Evolutionary conservation across 2,888 invertebrate species (phyloP), one percentile per base, ranked within the genome.

Genomic region (Caenorhabditis sp.): DNA sequence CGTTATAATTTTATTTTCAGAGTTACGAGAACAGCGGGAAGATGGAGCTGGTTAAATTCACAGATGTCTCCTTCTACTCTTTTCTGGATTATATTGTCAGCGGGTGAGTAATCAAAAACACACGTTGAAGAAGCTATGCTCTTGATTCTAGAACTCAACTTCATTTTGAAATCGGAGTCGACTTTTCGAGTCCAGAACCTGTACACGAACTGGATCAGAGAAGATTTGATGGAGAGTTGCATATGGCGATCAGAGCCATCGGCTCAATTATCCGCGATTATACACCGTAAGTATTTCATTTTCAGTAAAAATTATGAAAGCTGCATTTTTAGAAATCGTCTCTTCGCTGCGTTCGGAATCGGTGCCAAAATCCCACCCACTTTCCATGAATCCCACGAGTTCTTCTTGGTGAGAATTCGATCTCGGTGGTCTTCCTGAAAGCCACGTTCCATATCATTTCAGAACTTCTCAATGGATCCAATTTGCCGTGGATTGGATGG

Each of bases 341-440:
- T 89, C 0, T 91, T 90, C 61, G 87, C 90, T 12, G 91, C 90
- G 0, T 91, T 91, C 47, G 91, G 91, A 38, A 87, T 91, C 26
- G 91, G 90, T 16, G 91, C 91, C 1, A 90, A 90, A 72, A 88
- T 91, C n/a, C 91, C 91, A 4, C 91, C 91, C 22, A 87, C 89
- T 8, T 91, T 86, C 69, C 87, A 90, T 26, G 91, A 91, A 63
- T 90, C 90, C 16, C 87, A 91, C 63, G 91, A 91, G 77, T 91
- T 91, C 72, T 91, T 90, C 74, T 63, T 91, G 84, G 85, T 85
- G n/a, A 66, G 69, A 31, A 31, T n/a, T n/a, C n/a, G n/a, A n/a
- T n/a, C n/a, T n/a, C n/a, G n/a, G n/a, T n/a, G 24, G 12, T 38
- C 6, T 38, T 10, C 12, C 38, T 38, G 2, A 6, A 38, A 38